These are phyloP conservation scores for Physocephala rufipes DNA, from an alignment of 2,888 invertebrate genomes.

Conservation along the genomic window DNA sequence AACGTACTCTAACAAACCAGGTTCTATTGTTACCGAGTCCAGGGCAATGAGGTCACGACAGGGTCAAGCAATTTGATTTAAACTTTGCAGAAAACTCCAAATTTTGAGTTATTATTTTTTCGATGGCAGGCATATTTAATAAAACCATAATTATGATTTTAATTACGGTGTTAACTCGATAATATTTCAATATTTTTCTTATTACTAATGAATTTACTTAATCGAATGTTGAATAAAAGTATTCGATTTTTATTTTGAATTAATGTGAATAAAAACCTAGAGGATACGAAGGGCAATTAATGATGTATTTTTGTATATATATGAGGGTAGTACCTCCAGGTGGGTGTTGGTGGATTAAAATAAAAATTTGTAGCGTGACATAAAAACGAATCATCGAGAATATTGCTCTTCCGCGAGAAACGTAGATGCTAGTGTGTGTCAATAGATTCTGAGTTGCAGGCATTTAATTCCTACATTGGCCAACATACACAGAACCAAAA, in stretches of 20 bases:
- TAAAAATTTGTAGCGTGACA: background rate
- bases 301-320: background rate
- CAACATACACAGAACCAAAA: too few relatives aligned
- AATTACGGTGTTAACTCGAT: background rate
- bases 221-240: conserved; percentile 16
- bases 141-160: conserved; percentile 3
- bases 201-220: conserved; percentile 27
- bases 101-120: background rate
- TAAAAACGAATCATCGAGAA: background rate
- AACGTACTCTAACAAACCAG: too few relatives aligned
- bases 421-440: background rate
- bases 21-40: too few relatives aligned
- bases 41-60: too few relatives aligned
- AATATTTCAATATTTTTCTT: conserved; percentile 5
- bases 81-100: background rate
- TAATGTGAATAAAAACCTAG: conserved; percentile 25
- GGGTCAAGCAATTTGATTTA: too few relatives aligned
- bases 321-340: background rate
- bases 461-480: too few relatives aligned
- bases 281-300: too few relatives aligned
- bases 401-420: background rate
- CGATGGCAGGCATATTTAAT: conserved; percentile 1
- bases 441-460: background rate
- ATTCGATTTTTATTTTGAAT: conserved; percentile 24
- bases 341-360: conserved; percentile 5